phyloP scores from a whole-genome alignment of 2,113 vertebrate genomes.

The Sceloporus undulatus region DNA sequence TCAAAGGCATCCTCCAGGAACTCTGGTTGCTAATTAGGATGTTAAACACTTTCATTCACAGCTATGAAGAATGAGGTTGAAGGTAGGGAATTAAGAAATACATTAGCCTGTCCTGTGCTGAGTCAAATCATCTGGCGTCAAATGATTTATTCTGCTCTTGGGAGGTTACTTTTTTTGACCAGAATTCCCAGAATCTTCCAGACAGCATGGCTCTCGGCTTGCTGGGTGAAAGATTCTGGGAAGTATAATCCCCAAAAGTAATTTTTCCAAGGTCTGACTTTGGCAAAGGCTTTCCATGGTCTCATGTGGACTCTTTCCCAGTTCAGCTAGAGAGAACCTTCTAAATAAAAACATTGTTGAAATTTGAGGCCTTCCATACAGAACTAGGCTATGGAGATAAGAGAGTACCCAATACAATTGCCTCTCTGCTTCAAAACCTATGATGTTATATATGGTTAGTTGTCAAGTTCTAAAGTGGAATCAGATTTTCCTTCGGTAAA shows the following conservation, averaged over 20 bases:
- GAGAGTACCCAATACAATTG: not conserved
- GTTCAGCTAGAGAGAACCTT: not conserved
- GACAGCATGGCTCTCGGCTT: no score
- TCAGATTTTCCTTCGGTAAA: not conserved
- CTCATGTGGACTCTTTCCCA: not conserved
- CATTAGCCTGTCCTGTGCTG: not conserved
- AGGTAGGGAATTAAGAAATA: not conserved
- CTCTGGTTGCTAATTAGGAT: not conserved
- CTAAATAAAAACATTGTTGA: not conserved
- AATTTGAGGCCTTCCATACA: not conserved
- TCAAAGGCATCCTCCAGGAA: not conserved
- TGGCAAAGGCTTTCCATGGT: not conserved
- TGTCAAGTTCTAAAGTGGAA: not conserved
- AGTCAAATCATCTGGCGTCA: not conserved
- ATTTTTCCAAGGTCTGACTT: no score
- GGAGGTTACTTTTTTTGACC: not conserved
- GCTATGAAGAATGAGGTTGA: not conserved
- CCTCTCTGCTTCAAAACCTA: not conserved
- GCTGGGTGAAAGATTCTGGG: no score
- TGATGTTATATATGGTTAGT: not conserved
- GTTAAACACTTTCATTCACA: conserved; percentile 1
- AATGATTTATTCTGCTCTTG: not conserved
- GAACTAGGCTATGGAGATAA: not conserved
- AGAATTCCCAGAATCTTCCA: not conserved
- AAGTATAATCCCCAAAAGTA: no score